Conservation (phyloP, 2,888 invertebrate genomes). For the Tanaodytes sp. region DNA sequence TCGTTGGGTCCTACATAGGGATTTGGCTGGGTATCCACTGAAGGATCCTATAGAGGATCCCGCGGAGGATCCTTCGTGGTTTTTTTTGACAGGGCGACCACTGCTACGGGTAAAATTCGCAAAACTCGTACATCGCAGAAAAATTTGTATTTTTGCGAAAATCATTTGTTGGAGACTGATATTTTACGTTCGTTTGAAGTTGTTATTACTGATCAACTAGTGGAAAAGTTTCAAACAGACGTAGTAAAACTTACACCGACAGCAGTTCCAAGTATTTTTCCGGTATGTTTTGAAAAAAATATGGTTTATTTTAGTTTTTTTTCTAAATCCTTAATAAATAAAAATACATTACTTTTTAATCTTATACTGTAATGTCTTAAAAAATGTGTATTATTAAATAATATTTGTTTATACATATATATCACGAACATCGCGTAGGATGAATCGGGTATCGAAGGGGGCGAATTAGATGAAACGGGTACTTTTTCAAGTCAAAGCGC, state of each 20-base stretch:
- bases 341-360: too few species aligned
- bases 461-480: neutral
- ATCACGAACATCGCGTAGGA: neutral
- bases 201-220: neutral
- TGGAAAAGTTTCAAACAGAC: neutral
- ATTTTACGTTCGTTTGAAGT: conserved; percentile 12
- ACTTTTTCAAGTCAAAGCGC: neutral
- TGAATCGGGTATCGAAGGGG: neutral
- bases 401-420: too few species aligned
- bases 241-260: conserved; percentile 5
- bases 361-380: too few species aligned
- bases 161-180: neutral
- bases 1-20: too few species aligned
- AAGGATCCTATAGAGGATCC: too few species aligned
- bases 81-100: neutral
- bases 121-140: conserved; percentile 2
- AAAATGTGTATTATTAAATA: too few species aligned
- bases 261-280: conserved; percentile 14
- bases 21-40: too few species aligned
- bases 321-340: too few species aligned
- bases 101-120: conserved; percentile 3
- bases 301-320: too few species aligned
- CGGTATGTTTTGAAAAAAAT: conserved; percentile 1
- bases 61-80: too few species aligned
- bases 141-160: conserved; percentile 14